A percentile compares a stretch with the other conserved stretches of the same genome.
These are phyloP conservation scores for Epinotia ramella DNA, from an alignment of 2,888 invertebrate genomes.

Conservation along the genomic window DNA sequence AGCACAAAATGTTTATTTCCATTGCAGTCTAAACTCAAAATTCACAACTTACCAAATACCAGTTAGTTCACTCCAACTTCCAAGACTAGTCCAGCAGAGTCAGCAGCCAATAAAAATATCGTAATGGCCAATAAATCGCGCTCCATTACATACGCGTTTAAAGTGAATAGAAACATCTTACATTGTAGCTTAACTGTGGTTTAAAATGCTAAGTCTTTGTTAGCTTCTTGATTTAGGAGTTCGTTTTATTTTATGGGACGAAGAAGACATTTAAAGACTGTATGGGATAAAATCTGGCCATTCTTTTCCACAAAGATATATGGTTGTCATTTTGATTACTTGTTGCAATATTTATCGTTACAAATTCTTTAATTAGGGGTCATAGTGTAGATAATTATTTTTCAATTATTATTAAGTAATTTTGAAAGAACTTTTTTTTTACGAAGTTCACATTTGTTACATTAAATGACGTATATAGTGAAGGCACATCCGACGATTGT, in stretches of 20 bases:
- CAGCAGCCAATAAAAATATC: conserved; percentile 44
- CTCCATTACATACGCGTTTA: conserved; percentile 50
- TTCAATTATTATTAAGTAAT: too few species aligned
- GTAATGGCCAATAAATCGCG: conserved; percentile 51
- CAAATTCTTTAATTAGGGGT: background rate
- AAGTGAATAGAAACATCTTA: conserved; percentile 49
- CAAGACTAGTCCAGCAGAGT: conserved; percentile 27
- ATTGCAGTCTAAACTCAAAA: conserved; percentile 11
- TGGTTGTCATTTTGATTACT: background rate
- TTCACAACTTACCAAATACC: conserved; percentile 23
- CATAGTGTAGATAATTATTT: too few species aligned
- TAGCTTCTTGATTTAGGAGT: conserved; percentile 38
- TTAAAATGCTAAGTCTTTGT: conserved; percentile 48
- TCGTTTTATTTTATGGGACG: conserved; percentile 27
- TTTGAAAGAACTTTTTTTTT: too few species aligned
- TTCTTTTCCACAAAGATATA: background rate
- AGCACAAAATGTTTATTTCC: background rate
- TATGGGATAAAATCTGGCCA: background rate
- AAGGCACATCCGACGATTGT: too few species aligned
- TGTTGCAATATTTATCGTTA: background rate
- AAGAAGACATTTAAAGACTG: conserved; percentile 6
- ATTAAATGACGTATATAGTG: too few species aligned
- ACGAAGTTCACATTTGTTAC: too few species aligned
- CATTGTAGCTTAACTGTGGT: conserved; percentile 50
- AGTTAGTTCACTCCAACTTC: conserved; percentile 25